Evolutionary conservation across 2,888 invertebrate genomes (phyloP), one percentile per base, ranked within the genome.

Genomic region (Zhuqinia jingwanae): DNA sequence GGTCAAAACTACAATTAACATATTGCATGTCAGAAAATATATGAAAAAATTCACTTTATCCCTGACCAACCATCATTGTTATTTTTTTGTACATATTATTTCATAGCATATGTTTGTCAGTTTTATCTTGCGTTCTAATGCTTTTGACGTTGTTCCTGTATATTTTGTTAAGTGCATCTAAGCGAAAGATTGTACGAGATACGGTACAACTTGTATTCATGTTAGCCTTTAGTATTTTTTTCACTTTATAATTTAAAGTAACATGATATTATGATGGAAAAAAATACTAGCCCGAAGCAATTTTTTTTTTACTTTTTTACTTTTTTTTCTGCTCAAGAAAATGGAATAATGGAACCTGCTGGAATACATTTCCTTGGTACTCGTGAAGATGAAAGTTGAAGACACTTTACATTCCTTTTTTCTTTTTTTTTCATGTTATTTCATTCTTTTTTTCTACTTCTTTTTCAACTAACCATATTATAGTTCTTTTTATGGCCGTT

Each of bases 401-500:
- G 80, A 86, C 68, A 86, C 80, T 85, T 85, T 75, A 78, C 85
- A 85, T 77, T 85, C 78, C 76, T 73, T 79, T 79, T 68, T 78
- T 79, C n/a, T n/a, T 58, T 60, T 50, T 76, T 63, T n/a, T 63
- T 63, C 30, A 50, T 63, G 36, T 84, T 73, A 45, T 70, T 76
- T 58, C 30, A 25, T 22, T 53, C 47, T 70, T 60, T 65, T 60
- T 73, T 60, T 79, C 77, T 75, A 75, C 53, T 75, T 75, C 75
- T 75, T 75, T 68, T 75, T 63, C 70, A 85, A 85, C 79, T 85
- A 85, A 85, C 85, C 85, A 80, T 85, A 85, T 85, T 85, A 85
- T 79, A 79, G 75, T 70, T 58, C 79, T 85, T 86, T 85, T 86
- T 86, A 86, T 86, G 80, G 76, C 75, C 68, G 47, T 80, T 86